Percentiles rank a stretch among this genome's conserved stretches.
These are phyloP conservation scores for Halictus rubicundus DNA, from an alignment of 1,140 invertebrate species.

Conservation along the genomic window DNA sequence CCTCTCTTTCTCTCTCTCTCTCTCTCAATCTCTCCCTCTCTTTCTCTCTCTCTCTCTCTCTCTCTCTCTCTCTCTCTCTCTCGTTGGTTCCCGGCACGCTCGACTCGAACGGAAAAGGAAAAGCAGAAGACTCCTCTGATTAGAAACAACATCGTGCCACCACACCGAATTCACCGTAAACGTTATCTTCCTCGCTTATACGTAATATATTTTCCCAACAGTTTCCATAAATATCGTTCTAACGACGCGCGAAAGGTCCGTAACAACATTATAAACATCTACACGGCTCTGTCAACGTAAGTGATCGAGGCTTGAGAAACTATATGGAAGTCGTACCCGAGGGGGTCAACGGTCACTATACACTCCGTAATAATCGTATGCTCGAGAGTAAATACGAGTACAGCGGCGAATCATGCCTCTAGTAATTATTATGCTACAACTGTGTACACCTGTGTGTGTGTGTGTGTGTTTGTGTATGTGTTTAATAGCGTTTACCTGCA, in stretches of 20 bases:
- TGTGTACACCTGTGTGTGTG: slow-evolving; percentile 21
- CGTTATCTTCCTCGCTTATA: neutral
- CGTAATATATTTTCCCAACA: slow-evolving; percentile 23
- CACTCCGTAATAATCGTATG: slow-evolving; percentile 5
- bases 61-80: too few relatives aligned
- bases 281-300: slow-evolving; percentile 32
- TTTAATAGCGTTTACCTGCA: neutral
- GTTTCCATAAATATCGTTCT: slow-evolving; percentile 32
- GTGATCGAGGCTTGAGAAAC: slow-evolving; percentile 35
- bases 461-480: too few relatives aligned
- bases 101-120: too few relatives aligned
- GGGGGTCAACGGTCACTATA: slow-evolving; percentile 24
- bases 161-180: neutral
- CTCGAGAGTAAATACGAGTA: slow-evolving; percentile 22
- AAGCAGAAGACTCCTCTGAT: too few relatives aligned
- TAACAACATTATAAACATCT: slow-evolving; percentile 44
- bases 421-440: slow-evolving; percentile 29
- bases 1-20: too few relatives aligned
- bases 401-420: neutral
- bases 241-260: slow-evolving; percentile 14
- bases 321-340: slow-evolving; percentile 39
- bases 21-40: too few relatives aligned
- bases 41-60: neutral
- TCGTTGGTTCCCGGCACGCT: too few relatives aligned
- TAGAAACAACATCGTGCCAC: too few relatives aligned